Conservation (phyloP, 1,140 invertebrate species). For the Laodelphax striatellus region DNA sequence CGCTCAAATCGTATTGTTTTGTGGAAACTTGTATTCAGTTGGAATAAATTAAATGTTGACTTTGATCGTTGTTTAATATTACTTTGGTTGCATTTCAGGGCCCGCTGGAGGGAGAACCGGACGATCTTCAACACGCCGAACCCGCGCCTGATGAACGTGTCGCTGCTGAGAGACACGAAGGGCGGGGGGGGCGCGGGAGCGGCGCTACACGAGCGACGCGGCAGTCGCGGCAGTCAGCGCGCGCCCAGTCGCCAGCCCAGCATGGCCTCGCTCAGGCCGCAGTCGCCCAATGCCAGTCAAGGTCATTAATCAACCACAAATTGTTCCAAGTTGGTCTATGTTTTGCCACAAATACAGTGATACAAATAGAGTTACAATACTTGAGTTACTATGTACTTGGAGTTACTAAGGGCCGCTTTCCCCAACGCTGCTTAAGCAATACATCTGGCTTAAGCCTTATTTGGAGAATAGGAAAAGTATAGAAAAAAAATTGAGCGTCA, state of each 20-base stretch:
- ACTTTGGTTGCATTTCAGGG: slow-evolving; percentile 42
- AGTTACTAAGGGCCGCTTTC: no score
- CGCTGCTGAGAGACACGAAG: slow-evolving; percentile 68
- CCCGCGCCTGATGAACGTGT: slow-evolving; percentile 78
- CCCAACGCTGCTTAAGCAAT: no score
- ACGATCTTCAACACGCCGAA: slow-evolving; percentile 93
- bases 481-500: no score
- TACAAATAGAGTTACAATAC: no score
- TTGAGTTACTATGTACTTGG: no score
- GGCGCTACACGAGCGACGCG: slow-evolving; percentile 40
- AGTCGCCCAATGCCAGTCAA: slow-evolving; percentile 61
- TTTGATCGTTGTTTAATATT: no score
- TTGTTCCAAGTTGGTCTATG: neutral
- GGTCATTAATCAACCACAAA: slow-evolving; percentile 33
- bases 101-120: slow-evolving; percentile 79
- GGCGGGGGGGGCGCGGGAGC: slow-evolving; percentile 53
- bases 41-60: no score
- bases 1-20: no score
- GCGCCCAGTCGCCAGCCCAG: slow-evolving; percentile 68
- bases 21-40: no score
- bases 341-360: no score
- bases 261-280: slow-evolving; percentile 64
- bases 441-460: no score
- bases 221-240: slow-evolving; percentile 58
- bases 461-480: no score